phyloP scores from a whole-genome alignment of 1,140 invertebrate genomes.

The Teleogryllus occipitalis region DNA sequence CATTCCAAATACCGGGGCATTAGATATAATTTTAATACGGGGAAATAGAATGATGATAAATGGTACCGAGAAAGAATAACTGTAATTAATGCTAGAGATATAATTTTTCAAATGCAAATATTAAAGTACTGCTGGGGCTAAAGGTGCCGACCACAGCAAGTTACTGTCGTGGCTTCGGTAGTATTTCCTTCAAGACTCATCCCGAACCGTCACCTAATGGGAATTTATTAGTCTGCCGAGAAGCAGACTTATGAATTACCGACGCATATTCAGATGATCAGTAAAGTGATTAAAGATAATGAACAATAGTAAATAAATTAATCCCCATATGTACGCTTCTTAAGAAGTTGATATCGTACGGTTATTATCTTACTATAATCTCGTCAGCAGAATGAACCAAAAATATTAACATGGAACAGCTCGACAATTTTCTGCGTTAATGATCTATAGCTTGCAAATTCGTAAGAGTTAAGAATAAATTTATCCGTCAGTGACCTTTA shows the following conservation, averaged over 20 bases:
- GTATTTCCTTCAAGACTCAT: background rate
- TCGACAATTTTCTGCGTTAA: no score
- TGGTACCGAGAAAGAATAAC: background rate
- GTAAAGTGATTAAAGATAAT: background rate
- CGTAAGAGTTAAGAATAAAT: no score
- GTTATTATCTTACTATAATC: no score
- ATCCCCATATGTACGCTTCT: background rate
- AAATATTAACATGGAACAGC: no score
- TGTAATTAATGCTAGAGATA: background rate
- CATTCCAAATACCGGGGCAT: background rate
- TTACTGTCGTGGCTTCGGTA: background rate
- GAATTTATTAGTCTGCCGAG: background rate
- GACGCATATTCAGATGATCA: background rate
- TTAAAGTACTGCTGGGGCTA: background rate
- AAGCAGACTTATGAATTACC: background rate
- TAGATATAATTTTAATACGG: background rate
- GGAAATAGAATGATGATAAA: background rate
- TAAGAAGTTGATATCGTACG: background rate
- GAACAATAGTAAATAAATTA: background rate
- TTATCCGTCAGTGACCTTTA: no score
- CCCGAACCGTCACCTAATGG: background rate
- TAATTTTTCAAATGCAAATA: conserved; percentile 2
- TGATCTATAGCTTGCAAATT: no score
- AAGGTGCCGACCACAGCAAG: no score
- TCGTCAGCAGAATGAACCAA: no score